A percentile compares a stretch with the other conserved stretches of the same genome.
These are phyloP conservation scores for Polydrusus pterygomalis DNA, from an alignment of 2,888 invertebrate species.

Conservation along the genomic window DNA sequence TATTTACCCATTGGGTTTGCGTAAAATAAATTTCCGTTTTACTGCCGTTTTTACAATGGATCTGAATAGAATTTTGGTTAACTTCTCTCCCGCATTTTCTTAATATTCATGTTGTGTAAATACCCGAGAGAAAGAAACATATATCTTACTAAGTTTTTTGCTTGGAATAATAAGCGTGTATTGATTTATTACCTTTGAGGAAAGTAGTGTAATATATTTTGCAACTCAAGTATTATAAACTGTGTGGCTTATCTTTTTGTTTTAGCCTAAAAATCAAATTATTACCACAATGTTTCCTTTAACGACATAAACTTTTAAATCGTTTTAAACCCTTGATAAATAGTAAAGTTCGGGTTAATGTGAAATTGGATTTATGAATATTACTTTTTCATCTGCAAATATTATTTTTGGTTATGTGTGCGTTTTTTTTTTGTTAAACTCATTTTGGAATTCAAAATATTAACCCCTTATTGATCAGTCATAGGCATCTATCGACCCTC, in stretches of 20 bases:
- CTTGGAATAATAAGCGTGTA: constrained; percentile 13
- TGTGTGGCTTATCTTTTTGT: constrained; percentile 6
- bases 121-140: constrained; percentile 21
- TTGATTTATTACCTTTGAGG: constrained; percentile 22
- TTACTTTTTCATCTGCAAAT: constrained; percentile 13
- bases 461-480: too few relatives aligned
- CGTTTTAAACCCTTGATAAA: constrained; percentile 14
- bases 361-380: constrained; percentile 15
- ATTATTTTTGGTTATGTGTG: constrained; percentile 2
- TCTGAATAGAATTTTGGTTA: constrained; percentile 27
- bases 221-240: constrained; percentile 10
- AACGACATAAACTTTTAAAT: constrained; percentile 22
- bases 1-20: constrained; percentile 23
- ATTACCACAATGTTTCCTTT: constrained; percentile 22
- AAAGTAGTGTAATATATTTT: constrained; percentile 12
- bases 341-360: constrained; percentile 11
- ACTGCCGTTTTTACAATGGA: constrained; percentile 18
- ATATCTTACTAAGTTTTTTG: constrained; percentile 24
- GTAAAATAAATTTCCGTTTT: constrained; percentile 27
- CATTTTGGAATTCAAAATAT: not conserved
- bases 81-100: constrained; percentile 22
- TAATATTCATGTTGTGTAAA: constrained; percentile 27
- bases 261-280: constrained; percentile 13
- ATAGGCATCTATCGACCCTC: too few relatives aligned
- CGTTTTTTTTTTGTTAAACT: not conserved